Evolutionary conservation across 2,888 invertebrate species (phyloP).

Genomic region (Eristalis arbustorum): DNA sequence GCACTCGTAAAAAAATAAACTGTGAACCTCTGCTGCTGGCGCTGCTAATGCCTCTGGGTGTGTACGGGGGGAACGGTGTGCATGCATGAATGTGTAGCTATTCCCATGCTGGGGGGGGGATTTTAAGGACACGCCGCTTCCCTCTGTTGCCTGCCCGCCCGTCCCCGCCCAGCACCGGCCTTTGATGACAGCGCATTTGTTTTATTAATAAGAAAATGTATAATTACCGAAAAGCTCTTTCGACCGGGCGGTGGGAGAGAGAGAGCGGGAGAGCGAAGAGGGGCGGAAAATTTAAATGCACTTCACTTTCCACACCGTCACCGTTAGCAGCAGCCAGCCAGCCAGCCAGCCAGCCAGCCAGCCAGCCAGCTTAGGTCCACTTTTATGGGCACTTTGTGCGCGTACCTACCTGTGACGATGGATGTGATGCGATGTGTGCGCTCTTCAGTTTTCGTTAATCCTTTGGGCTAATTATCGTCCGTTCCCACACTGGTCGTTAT

Average conservation of each 20-base stretch:
- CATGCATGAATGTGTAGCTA: too few species aligned
- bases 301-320: neutral
- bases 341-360: too few species aligned
- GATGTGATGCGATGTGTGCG: too few species aligned
- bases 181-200: slow-evolving; percentile 5
- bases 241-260: neutral
- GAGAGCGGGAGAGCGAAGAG: neutral
- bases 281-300: neutral
- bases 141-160: too few species aligned
- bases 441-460: neutral
- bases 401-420: too few species aligned
- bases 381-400: slow-evolving; percentile 2
- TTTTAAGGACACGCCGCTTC: too few species aligned
- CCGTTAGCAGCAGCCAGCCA: neutral
- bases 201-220: slow-evolving; percentile 6
- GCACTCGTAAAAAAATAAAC: neutral
- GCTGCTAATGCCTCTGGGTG: too few species aligned
- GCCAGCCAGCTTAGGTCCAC: neutral
- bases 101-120: too few species aligned
- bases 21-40: too few species aligned
- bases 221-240: slow-evolving; percentile 3
- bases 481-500: too few species aligned
- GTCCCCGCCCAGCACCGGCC: too few species aligned
- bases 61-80: too few species aligned
- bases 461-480: neutral